Conservation (phyloP, 2,797 vertebrate genomes). For the Limnodromus scolopaceus region DNA sequence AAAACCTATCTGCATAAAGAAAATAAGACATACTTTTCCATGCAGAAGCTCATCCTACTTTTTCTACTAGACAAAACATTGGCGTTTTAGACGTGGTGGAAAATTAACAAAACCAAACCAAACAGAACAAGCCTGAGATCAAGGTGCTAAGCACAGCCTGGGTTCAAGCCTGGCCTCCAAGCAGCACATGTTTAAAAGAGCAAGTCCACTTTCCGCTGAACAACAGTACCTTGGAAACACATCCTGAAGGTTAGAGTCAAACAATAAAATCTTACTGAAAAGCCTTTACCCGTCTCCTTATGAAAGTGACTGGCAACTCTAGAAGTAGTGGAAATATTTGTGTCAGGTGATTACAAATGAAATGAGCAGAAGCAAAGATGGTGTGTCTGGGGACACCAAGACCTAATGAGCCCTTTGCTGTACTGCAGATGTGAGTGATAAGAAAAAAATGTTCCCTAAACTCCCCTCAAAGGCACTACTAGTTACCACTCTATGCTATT, state of each 20-base stretch:
- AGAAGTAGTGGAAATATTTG: neutral
- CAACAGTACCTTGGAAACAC: neutral
- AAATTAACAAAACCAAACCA: constrained; percentile 23
- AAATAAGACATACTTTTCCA: constrained; percentile 4
- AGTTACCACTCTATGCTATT: neutral
- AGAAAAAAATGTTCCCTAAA: neutral
- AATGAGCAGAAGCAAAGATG: neutral
- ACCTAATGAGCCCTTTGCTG: neutral
- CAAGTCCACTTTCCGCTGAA: neutral
- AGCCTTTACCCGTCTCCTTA: neutral
- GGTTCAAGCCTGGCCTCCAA: neutral
- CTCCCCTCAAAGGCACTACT: neutral
- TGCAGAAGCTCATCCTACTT: constrained; percentile 8
- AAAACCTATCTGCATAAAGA: constrained; percentile 27
- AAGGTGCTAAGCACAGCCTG: neutral
- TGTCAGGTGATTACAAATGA: neutral
- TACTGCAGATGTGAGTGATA: neutral
- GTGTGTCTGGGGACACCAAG: neutral
- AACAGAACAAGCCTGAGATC: neutral
- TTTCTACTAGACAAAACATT: constrained; percentile 27
- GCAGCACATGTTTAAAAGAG: neutral
- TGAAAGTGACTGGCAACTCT: neutral
- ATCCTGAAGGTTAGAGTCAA: neutral
- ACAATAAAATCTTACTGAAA: neutral
- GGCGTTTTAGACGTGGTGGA: neutral